These are phyloP conservation scores for Cyrtorhinus lividipennis DNA, from an alignment of 1,140 invertebrate genomes.

Conservation along the genomic window DNA sequence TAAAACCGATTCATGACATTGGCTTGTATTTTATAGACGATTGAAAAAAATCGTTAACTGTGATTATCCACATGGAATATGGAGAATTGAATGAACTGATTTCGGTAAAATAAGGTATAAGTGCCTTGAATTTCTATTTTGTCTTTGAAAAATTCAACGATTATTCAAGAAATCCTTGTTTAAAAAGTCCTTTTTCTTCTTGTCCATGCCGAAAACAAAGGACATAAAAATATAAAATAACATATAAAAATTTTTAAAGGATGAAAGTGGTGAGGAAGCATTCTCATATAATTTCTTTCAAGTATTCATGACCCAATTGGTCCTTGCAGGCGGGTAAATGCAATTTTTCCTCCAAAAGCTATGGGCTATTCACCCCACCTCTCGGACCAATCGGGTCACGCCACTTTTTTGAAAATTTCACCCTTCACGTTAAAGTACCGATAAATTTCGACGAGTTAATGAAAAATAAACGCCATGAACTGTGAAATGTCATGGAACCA, in stretches of 20 bases:
- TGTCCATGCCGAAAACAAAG: background rate
- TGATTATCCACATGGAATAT: too few relatives aligned
- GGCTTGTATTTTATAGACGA: too few relatives aligned
- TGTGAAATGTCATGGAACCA: background rate
- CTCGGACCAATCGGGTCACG: background rate
- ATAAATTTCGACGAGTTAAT: background rate
- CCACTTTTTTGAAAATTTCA: background rate
- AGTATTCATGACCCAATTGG: background rate
- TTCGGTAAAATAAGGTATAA: too few relatives aligned
- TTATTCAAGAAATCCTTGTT: too few relatives aligned
- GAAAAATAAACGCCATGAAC: background rate
- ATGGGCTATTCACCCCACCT: background rate
- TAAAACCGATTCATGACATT: too few relatives aligned
- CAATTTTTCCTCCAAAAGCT: background rate
- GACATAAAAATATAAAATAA: too few relatives aligned
- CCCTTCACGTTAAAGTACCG: background rate
- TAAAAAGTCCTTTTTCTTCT: too few relatives aligned
- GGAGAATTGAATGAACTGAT: too few relatives aligned
- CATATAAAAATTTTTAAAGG: background rate
- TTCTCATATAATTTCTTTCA: background rate
- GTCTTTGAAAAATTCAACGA: too few relatives aligned
- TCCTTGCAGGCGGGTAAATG: background rate
- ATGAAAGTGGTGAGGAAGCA: background rate
- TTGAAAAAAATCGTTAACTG: too few relatives aligned
- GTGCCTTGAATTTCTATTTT: too few relatives aligned